A percentile compares a stretch with the other conserved stretches of the same genome.
phyloP scores from a whole-genome alignment of 2,797 vertebrate species.

The Bryconaethiops microstoma region DNA sequence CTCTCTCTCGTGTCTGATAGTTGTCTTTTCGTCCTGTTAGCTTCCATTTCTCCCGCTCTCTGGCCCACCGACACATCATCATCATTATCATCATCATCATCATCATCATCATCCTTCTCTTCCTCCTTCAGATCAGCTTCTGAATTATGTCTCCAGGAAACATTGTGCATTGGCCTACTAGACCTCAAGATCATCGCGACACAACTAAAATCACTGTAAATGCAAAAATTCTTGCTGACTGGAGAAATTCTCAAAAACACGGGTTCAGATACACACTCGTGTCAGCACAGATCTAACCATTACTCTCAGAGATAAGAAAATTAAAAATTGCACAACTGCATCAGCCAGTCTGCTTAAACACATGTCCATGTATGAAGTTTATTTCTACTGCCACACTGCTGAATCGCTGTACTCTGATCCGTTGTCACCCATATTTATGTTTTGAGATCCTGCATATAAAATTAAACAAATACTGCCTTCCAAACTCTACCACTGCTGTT shows the following conservation, averaged over 20 bases:
- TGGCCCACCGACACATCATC: constrained; percentile 52
- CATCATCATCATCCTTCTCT: not conserved
- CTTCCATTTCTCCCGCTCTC: constrained; percentile 69
- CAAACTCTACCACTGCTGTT: not conserved
- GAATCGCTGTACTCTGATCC: not conserved
- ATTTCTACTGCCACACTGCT: not conserved
- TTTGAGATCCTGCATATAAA: not conserved
- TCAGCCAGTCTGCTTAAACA: no score
- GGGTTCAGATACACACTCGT: not conserved
- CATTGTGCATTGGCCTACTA: not conserved
- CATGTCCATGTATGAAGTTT: not conserved
- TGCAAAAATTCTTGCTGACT: constrained; percentile 7
- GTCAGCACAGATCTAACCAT: not conserved
- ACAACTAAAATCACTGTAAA: not conserved
- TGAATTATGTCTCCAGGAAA: not conserved
- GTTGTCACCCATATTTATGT: not conserved
- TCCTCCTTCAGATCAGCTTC: constrained; percentile 13
- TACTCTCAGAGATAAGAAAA: constrained; percentile 10
- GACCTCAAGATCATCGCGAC: not conserved
- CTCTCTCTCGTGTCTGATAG: constrained; percentile 70
- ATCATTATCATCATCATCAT: constrained; percentile 54
- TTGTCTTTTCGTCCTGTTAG: constrained; percentile 67
- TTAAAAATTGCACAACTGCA: no score
- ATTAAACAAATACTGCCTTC: not conserved
- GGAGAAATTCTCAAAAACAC: constrained; percentile 5